Percentiles rank a stretch among this genome's conserved stretches.
Evolutionary conservation across 2,797 vertebrate species (phyloP).

Genomic region (Catostomus latipinnis): DNA sequence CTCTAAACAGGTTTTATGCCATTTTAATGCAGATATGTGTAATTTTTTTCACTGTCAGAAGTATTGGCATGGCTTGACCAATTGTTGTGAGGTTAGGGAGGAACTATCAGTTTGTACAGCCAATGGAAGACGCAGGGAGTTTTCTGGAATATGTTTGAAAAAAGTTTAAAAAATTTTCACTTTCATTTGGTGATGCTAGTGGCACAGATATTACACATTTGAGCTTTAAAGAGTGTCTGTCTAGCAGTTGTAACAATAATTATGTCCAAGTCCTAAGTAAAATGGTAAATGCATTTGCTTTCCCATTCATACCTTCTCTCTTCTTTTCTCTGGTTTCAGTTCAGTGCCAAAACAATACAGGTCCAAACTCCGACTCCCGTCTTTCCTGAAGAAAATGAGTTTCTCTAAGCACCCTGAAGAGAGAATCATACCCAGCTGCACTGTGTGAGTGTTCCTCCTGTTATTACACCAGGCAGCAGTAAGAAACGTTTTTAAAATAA

Average conservation of each 20-base stretch:
- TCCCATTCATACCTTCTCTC: not conserved
- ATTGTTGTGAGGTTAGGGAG: not conserved
- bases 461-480: not conserved
- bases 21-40: no score
- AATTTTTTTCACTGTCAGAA: no score
- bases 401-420: slow-evolving; percentile 68
- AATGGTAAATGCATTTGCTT: not conserved
- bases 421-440: slow-evolving; percentile 71
- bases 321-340: slow-evolving; percentile 61
- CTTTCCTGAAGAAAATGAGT: slow-evolving; percentile 72
- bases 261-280: not conserved
- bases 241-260: not conserved
- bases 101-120: not conserved
- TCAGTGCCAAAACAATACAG: slow-evolving; percentile 53
- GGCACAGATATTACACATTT: no score
- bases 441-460: slow-evolving; percentile 70
- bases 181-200: no score
- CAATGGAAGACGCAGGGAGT: no score
- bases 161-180: no score
- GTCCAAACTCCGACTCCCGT: slow-evolving; percentile 70
- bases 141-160: no score
- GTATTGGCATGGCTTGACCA: no score
- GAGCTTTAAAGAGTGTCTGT: not conserved
- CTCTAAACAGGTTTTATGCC: not conserved
- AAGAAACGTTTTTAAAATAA: not conserved